These are phyloP conservation scores for Gadus macrocephalus DNA, from an alignment of 2,113 vertebrate genomes.

Conservation along the genomic window DNA sequence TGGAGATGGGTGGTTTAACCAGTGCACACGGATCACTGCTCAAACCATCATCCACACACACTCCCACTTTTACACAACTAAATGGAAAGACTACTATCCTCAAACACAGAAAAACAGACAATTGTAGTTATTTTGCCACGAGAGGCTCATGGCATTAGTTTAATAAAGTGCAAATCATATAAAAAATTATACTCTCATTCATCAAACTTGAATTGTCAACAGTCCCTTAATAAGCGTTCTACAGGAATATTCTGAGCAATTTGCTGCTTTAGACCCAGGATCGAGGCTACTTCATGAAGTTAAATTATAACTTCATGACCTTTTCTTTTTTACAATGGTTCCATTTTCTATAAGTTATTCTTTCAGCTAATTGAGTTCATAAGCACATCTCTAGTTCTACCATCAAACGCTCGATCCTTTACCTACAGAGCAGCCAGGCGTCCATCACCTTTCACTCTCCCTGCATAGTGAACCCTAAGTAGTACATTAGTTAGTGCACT, in stretches of 20 bases:
- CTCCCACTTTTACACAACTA: no score
- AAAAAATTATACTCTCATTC: conserved; percentile 40
- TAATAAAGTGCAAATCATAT: conserved; percentile 70
- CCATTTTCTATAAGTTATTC: not conserved
- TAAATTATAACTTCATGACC: conserved; percentile 29
- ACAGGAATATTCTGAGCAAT: conserved; percentile 31
- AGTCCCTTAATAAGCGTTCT: conserved; percentile 21
- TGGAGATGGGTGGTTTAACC: no score
- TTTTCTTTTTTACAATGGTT: not conserved
- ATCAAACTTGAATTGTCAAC: conserved; percentile 29
- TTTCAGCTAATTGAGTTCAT: no score
- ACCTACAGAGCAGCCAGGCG: no score
- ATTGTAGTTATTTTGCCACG: conserved; percentile 25
- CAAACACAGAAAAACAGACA: conserved; percentile 29
- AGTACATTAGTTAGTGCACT: no score
- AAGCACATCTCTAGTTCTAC: no score
- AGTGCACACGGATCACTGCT: no score
- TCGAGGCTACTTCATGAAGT: conserved; percentile 38
- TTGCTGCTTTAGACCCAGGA: conserved; percentile 26
- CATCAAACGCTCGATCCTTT: no score
- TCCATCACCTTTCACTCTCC: no score
- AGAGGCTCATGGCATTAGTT: conserved; percentile 62
- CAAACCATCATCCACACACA: no score
- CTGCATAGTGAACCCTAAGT: no score
- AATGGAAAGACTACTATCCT: not conserved